Conservation (phyloP, 2,888 invertebrate genomes). For the Nemotelus pantherinus region DNA sequence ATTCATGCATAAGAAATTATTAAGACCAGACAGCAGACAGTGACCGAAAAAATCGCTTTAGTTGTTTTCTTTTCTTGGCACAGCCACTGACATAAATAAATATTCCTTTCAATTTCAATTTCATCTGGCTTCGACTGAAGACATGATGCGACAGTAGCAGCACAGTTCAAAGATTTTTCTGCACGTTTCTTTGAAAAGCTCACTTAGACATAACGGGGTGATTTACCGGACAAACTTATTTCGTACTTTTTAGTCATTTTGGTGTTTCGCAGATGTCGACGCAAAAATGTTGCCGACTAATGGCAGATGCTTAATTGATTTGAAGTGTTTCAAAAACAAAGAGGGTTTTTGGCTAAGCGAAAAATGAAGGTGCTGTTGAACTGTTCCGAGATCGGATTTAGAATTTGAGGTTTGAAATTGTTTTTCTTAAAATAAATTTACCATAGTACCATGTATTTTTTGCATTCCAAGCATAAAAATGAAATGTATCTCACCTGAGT, state of each 20-base stretch:
- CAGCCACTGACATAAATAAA: not conserved
- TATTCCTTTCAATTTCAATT: conserved; percentile 13
- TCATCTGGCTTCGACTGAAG: not conserved
- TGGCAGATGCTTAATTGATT: no score
- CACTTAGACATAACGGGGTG: not conserved
- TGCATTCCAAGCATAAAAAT: no score
- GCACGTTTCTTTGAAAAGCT: conserved; percentile 1
- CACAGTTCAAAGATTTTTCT: not conserved
- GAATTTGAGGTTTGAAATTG: no score
- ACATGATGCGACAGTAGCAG: not conserved
- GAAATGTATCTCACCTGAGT: no score
- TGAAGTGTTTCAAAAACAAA: no score
- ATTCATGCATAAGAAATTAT: not conserved
- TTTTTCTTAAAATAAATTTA: no score
- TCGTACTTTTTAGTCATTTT: not conserved
- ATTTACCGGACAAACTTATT: conserved; percentile 2
- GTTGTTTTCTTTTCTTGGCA: conserved; percentile 1
- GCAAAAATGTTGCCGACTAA: no score
- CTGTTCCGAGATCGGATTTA: no score
- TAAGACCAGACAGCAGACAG: conserved; percentile 9
- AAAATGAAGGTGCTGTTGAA: no score
- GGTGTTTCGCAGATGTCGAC: no score
- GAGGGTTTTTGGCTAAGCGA: no score
- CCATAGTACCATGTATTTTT: no score
- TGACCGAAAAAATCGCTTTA: not conserved